phyloP scores from a whole-genome alignment of 2,113 vertebrate genomes.

The Plectropomus leopardus region DNA sequence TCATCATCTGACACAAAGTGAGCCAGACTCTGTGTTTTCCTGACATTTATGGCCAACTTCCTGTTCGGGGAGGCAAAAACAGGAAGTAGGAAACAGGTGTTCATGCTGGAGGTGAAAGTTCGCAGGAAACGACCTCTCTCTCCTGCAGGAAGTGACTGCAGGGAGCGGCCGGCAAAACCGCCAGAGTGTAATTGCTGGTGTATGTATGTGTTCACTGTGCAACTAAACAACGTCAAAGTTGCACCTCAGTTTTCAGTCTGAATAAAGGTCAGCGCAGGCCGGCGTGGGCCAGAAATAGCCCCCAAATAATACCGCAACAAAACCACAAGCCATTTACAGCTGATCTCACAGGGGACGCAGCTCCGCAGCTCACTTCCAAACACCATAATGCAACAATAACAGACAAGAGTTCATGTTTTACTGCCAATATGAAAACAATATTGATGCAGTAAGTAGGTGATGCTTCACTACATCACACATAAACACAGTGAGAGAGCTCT shows the following conservation, averaged over 20 bases:
- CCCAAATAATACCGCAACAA: conserved; percentile 51
- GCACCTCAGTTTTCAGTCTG: conserved; percentile 18
- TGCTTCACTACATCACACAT: conserved; percentile 41
- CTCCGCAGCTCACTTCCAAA: conserved; percentile 30
- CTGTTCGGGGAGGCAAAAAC: conserved; percentile 76
- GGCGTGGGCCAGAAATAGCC: conserved; percentile 45
- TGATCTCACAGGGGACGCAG: conserved; percentile 32
- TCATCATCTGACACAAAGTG: conserved; percentile 38
- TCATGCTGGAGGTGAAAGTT: conserved; percentile 71
- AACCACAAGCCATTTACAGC: conserved; percentile 53
- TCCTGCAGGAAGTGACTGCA: conserved; percentile 67
- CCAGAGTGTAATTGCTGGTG: not conserved
- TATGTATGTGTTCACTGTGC: not conserved
- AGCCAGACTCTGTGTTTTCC: conserved; percentile 57
- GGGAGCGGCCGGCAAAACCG: conserved; percentile 16
- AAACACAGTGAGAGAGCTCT: conserved; percentile 22
- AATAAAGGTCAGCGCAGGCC: conserved; percentile 21
- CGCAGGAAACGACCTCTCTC: conserved; percentile 70
- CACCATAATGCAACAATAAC: conserved; percentile 46
- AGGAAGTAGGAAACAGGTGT: conserved; percentile 87
- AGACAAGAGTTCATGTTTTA: conserved; percentile 24
- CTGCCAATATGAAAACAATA: conserved; percentile 40
- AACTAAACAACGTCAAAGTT: conserved; percentile 1
- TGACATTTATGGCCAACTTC: conserved; percentile 71
- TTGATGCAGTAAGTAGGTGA: conserved; percentile 46